Percentiles rank a stretch among this genome's conserved stretches.
These are phyloP conservation scores for Ectobius pallidus DNA, from an alignment of 2,888 invertebrate genomes.

Conservation along the genomic window DNA sequence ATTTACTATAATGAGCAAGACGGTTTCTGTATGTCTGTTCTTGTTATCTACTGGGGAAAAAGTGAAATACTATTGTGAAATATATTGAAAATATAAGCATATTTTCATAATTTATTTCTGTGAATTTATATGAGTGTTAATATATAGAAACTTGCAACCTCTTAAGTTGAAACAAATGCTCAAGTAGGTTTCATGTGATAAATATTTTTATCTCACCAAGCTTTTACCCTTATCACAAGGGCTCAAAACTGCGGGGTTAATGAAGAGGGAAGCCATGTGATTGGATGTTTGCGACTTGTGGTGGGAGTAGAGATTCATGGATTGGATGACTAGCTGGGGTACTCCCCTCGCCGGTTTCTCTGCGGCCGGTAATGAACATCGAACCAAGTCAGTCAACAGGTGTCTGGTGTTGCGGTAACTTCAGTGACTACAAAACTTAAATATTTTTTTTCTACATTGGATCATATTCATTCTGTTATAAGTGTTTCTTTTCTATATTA, in stretches of 20 bases:
- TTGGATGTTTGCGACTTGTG: neutral
- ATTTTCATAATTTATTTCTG: neutral
- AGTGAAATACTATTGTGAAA: neutral
- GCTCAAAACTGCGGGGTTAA: neutral
- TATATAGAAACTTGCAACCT: too few species aligned
- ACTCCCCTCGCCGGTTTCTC: neutral
- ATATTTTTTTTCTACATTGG: neutral
- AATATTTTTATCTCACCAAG: neutral
- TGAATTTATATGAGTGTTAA: too few species aligned
- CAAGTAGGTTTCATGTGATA: too few species aligned
- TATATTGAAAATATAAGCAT: neutral
- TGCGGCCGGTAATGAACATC: neutral
- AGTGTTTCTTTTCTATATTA: too few species aligned
- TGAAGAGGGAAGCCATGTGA: neutral
- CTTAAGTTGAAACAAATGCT: too few species aligned
- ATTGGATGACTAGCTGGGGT: neutral
- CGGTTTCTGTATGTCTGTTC: neutral
- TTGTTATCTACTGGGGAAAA: neutral
- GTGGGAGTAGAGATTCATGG: neutral
- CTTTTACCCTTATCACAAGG: neutral
- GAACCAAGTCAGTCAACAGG: constrained; percentile 34
- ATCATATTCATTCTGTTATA: too few species aligned
- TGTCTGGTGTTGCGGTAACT: neutral
- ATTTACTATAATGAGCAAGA: neutral
- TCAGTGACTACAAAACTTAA: neutral